These are phyloP conservation scores for Drosophila anomalipes DNA, from an alignment of 2,888 invertebrate genomes.

Conservation along the genomic window DNA sequence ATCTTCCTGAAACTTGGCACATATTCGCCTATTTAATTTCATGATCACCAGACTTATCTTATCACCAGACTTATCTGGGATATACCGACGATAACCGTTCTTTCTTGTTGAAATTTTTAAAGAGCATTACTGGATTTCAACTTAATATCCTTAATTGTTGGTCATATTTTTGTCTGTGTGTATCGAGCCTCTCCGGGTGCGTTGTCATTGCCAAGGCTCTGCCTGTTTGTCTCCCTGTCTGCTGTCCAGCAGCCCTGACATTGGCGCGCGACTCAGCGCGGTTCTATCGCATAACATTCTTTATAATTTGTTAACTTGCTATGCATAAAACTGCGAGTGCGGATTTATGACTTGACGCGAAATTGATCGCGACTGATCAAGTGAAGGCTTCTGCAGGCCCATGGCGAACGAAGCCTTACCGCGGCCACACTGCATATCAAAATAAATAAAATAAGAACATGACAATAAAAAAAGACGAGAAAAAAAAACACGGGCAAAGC, in stretches of 20 bases:
- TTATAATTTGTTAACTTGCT: constrained; percentile 77
- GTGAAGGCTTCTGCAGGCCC: constrained; percentile 50
- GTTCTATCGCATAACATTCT: constrained; percentile 75
- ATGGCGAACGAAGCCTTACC: constrained; percentile 43
- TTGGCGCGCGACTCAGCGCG: constrained; percentile 61
- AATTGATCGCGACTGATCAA: constrained; percentile 77
- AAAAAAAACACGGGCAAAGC: constrained; percentile 5
- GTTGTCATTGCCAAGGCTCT: constrained; percentile 72
- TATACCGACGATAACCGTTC: not conserved
- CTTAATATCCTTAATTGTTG: not conserved
- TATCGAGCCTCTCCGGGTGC: constrained; percentile 25
- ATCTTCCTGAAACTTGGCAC: not conserved
- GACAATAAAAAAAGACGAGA: not conserved
- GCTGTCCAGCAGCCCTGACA: constrained; percentile 50
- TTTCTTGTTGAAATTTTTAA: not conserved
- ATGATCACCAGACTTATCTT: not conserved
- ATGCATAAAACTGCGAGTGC: constrained; percentile 73
- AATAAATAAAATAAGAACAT: constrained; percentile 32
- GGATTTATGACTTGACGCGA: constrained; percentile 76
- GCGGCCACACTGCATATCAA: constrained; percentile 12
- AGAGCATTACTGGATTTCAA: not conserved
- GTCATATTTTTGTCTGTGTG: not conserved
- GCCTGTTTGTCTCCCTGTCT: constrained; percentile 14
- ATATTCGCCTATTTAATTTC: not conserved
- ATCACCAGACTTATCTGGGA: not conserved